A percentile compares a stretch with the other conserved stretches of the same genome.
These are phyloP conservation scores for Amphiprion ocellaris DNA, from an alignment of 2,113 vertebrate species.

Conservation along the genomic window DNA sequence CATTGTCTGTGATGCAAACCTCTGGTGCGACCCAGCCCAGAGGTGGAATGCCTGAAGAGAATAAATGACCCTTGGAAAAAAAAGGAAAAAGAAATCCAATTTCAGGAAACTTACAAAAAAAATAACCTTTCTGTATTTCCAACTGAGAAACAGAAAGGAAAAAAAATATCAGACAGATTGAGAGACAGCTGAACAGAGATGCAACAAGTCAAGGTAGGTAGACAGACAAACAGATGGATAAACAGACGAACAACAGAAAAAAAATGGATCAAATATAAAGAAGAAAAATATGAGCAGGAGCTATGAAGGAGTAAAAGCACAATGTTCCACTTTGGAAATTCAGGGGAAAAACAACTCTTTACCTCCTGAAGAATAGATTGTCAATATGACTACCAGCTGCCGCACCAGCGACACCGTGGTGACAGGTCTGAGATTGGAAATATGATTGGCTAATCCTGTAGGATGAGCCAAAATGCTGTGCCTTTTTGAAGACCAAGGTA, in stretches of 20 bases:
- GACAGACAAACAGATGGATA: slow-evolving; percentile 5
- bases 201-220: slow-evolving; percentile 7
- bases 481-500: slow-evolving; percentile 74
- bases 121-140: neutral
- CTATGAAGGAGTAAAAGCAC: slow-evolving; percentile 22
- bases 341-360: slow-evolving; percentile 37
- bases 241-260: neutral
- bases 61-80: slow-evolving; percentile 15
- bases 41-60: slow-evolving; percentile 39
- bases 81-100: neutral
- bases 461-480: slow-evolving; percentile 71
- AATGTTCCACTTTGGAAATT: slow-evolving; percentile 35
- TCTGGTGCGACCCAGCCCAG: slow-evolving; percentile 40
- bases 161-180: slow-evolving; percentile 18
- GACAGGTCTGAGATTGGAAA: slow-evolving; percentile 81
- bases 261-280: neutral
- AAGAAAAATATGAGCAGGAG: neutral
- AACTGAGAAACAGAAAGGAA: neutral
- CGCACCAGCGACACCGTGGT: slow-evolving; percentile 54
- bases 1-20: slow-evolving; percentile 36
- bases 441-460: slow-evolving; percentile 81
- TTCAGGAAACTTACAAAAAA: slow-evolving; percentile 2
- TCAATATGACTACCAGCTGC: slow-evolving; percentile 68
- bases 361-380: slow-evolving; percentile 59
- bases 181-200: slow-evolving; percentile 20